Percentiles rank a stretch among this genome's conserved stretches.
These are phyloP conservation scores for Zoanthus gigantus DNA, from an alignment of 92 coral and sea anemone genomes.

Conservation along the genomic window DNA sequence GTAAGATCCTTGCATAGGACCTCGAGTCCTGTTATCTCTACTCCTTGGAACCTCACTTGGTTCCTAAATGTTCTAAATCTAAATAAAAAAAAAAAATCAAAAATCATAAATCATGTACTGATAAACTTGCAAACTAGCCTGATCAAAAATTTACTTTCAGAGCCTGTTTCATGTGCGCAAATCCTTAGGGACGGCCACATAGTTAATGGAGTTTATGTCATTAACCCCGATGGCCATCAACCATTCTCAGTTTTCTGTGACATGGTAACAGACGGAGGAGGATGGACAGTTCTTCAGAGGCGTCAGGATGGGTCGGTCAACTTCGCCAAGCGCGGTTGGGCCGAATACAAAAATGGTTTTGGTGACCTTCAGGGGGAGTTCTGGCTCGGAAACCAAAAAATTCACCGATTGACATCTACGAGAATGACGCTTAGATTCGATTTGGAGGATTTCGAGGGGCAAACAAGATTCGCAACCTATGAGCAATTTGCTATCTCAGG, in stretches of 20 bases:
- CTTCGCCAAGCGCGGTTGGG: conserved; percentile 14
- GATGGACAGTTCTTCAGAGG: conserved; percentile 10
- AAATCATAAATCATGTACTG: no score
- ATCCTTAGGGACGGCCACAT: not conserved
- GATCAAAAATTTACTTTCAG: not conserved
- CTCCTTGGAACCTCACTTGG: no score
- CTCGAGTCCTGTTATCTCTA: no score
- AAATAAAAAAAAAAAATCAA: no score
- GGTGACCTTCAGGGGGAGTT: not conserved
- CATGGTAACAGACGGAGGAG: conserved; percentile 17
- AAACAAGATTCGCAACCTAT: not conserved
- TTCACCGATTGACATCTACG: not conserved
- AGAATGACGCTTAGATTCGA: conserved; percentile 8
- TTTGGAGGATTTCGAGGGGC: conserved; percentile 8
- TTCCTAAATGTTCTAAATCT: no score
- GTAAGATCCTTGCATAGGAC: no score
- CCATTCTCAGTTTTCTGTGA: conserved; percentile 17
- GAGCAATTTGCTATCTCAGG: not conserved
- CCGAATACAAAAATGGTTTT: conserved; percentile 11
- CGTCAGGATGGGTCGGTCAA: conserved; percentile 15
- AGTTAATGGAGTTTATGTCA: not conserved
- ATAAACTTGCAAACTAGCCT: no score
- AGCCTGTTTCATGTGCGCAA: not conserved
- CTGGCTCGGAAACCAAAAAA: conserved; percentile 25
- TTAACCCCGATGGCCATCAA: conserved; percentile 11